Conservation (phyloP, 1,140 invertebrate genomes). For the Leptinotarsa texana region DNA sequence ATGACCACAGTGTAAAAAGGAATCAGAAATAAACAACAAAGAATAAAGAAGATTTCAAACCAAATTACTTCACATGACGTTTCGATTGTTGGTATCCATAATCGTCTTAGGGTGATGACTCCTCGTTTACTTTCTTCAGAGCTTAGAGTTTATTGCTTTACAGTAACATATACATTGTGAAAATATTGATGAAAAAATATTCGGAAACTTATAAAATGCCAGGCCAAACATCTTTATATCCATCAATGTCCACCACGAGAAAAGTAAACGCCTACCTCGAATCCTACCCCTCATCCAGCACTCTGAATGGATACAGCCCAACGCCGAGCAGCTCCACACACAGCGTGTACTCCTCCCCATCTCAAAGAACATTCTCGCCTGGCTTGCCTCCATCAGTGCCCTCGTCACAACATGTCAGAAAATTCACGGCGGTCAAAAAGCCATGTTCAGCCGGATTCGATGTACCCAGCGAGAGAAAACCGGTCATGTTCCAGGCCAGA, state of each 20-base stretch:
- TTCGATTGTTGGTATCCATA: too few relatives aligned
- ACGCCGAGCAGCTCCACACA: constrained; percentile 2
- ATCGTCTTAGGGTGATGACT: too few relatives aligned
- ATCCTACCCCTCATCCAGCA: constrained; percentile 25
- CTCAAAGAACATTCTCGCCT: constrained; percentile 6
- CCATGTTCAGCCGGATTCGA: constrained; percentile 29
- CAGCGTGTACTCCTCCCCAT: constrained; percentile 18
- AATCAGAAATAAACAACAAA: too few relatives aligned
- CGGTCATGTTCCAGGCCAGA: constrained; percentile 39
- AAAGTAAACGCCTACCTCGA: constrained; percentile 26
- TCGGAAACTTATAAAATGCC: constrained; percentile 18
- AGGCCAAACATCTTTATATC: constrained; percentile 10
- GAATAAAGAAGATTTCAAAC: too few relatives aligned
- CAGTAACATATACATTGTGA: too few relatives aligned
- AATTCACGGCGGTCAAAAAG: constrained; percentile 18
- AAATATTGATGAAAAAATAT: too few relatives aligned
- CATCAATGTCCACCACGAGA: neutral
- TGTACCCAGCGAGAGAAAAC: constrained; percentile 29
- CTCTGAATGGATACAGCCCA: neutral
- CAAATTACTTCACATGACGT: too few relatives aligned
- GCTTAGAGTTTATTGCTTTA: too few relatives aligned
- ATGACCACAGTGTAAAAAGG: too few relatives aligned
- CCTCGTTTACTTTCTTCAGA: too few relatives aligned
- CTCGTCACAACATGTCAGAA: constrained; percentile 9
- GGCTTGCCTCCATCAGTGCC: constrained; percentile 5